Base-by-base conservation (phyloP, 1,140 invertebrate genomes). In the Aphidius gifuensis region DNA sequence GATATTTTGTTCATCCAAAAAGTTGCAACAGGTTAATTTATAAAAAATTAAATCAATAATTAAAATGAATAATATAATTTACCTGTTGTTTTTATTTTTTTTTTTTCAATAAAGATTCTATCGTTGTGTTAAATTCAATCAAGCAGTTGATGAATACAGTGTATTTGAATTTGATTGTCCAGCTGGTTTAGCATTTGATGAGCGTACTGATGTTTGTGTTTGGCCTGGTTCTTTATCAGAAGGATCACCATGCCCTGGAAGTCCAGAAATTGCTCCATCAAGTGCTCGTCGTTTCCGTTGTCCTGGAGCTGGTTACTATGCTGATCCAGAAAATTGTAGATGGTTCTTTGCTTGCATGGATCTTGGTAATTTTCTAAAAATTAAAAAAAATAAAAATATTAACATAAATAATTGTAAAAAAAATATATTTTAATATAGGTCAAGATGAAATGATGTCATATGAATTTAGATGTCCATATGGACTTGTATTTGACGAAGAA, bases 311-410 rank as follows among this genome's bases (percentile, higher is more conserved):
- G 84, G 88, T 21, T 88, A 90, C 69, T 92, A 90, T 72, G 89
- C 88, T 1, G 90, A 93, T 80, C 90, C 90, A 0, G 87, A 90
- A 73, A 92, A 93, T 76, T 93, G 91, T 66, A 84, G 90, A 58
- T 92, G 90, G 89, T 93, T 93, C 84, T 92, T 91, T 72, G 90
- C 91, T 21, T 93, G 92, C 76, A 77, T 89, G 57, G 90, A 92
- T 75, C 85, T 92, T 69, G 86, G 87, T 68, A 85, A 63, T 82
- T 46, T 43, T 21, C 40, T 55, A 57, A 64, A 46, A n/a, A n/a
- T n/a, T n/a, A n/a, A n/a, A n/a, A n/a, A n/a, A n/a, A n/a, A n/a
- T n/a, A n/a, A n/a, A n/a, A 9, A 54, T 46, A 42, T 61, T 39
- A 46, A 55, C 38, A 61, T 47, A 42, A 55, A 45, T 51, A 44